phyloP scores from a whole-genome alignment of 2,797 vertebrate genomes.

The Bradypodion pumilum region DNA sequence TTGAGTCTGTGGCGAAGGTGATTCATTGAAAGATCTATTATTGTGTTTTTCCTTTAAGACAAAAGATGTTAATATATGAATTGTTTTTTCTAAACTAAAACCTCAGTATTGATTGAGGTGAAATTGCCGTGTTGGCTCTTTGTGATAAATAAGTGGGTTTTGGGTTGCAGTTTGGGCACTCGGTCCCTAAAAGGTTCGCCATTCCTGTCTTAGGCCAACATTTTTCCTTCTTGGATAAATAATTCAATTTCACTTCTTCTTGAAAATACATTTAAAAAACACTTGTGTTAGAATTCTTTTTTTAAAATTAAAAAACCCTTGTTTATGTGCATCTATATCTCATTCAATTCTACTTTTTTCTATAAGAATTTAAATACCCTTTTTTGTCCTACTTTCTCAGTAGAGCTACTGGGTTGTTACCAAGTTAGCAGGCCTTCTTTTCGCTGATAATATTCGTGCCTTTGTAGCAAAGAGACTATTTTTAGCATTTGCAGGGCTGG shows the following conservation, averaged over 20 bases:
- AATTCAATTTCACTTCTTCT: background rate
- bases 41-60: too few species aligned
- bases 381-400: background rate
- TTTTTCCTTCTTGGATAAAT: background rate
- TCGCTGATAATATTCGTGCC: constrained; percentile 39
- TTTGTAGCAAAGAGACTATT: constrained; percentile 52
- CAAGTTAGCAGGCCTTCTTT: constrained; percentile 48
- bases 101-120: too few species aligned
- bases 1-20: too few species aligned
- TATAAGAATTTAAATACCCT: background rate
- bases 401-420: constrained; percentile 33
- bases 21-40: too few species aligned
- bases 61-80: too few species aligned
- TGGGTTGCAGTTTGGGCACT: too few species aligned
- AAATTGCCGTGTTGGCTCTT: too few species aligned
- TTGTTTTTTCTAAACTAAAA: too few species aligned
- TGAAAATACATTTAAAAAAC: background rate
- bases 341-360: background rate
- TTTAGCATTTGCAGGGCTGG: constrained; percentile 41
- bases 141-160: too few species aligned
- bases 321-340: background rate
- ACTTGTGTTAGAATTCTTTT: background rate
- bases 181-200: too few species aligned
- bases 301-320: background rate
- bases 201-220: background rate